Evolutionary conservation across 92 coral and sea anemone genomes (phyloP).

Genomic region (Parazoanthus atlanticus): DNA sequence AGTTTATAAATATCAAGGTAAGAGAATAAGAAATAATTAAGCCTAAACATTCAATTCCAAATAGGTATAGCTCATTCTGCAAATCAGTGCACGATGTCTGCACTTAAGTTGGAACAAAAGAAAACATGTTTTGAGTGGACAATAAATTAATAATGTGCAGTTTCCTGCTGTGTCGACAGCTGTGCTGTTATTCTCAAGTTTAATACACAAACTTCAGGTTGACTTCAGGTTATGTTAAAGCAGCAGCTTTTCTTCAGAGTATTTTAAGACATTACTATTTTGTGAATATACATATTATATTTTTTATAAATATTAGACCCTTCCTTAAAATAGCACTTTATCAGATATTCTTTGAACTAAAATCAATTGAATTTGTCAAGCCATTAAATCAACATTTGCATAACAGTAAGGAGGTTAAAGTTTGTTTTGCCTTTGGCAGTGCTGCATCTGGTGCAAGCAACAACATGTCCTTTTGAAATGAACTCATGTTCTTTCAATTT

Average conservation of each 20-base stretch:
- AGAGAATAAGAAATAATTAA: too few relatives aligned
- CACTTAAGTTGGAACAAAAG: not conserved
- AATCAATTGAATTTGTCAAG: not conserved
- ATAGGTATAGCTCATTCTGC: not conserved
- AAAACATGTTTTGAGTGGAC: not conserved
- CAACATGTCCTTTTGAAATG: not conserved
- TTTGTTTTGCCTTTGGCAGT: not conserved
- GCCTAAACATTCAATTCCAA: not conserved
- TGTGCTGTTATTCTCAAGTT: not conserved
- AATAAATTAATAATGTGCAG: not conserved
- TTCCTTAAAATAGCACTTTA: not conserved
- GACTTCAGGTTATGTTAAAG: not conserved
- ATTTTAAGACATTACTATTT: not conserved
- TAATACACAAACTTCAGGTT: not conserved
- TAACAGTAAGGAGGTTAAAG: not conserved
- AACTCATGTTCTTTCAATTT: not conserved
- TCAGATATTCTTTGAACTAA: not conserved
- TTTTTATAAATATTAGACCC: not conserved
- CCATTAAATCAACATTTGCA: conserved; percentile 6
- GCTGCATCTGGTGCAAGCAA: conserved; percentile 10
- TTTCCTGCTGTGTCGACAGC: conserved; percentile 15
- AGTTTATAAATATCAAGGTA: too few relatives aligned
- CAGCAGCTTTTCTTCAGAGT: not conserved
- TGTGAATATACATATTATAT: not conserved
- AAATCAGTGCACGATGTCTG: too few relatives aligned